Conservation (phyloP, 2,113 vertebrate genomes). For the Chrysemys picta region DNA sequence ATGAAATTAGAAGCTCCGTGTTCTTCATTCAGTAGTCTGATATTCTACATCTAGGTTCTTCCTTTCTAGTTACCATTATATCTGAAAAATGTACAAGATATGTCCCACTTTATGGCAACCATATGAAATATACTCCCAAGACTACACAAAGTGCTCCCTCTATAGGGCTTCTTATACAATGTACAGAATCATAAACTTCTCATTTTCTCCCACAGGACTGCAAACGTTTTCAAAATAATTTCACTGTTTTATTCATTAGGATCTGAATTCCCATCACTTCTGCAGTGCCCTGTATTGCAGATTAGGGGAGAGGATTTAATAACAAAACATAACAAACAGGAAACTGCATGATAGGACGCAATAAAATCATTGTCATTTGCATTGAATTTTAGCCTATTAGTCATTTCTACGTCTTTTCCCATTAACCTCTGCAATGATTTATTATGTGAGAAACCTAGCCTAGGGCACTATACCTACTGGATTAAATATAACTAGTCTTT, state of each 20-base stretch:
- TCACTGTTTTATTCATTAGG: constrained; percentile 6
- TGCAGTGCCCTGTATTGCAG: background rate
- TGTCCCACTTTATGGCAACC: background rate
- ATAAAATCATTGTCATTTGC: background rate
- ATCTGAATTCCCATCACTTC: constrained; percentile 21
- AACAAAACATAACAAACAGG: background rate
- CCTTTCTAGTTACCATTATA: background rate
- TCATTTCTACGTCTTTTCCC: background rate
- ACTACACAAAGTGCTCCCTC: constrained; percentile 74
- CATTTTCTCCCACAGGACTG: background rate
- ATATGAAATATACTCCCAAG: background rate
- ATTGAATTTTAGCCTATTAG: accelerated
- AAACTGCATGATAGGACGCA: background rate
- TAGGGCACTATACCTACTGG: background rate
- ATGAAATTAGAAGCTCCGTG: background rate
- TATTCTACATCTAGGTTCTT: background rate
- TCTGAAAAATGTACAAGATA: background rate
- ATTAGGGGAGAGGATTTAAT: background rate
- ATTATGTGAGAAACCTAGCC: background rate
- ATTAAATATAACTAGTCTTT: background rate
- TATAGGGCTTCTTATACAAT: constrained; percentile 59
- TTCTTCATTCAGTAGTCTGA: background rate
- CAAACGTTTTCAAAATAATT: constrained; percentile 3
- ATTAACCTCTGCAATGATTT: background rate
- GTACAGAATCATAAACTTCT: background rate